Evolutionary conservation across 92 coral and sea anemone species (phyloP).

Genomic region (Nematostella vectensis): DNA sequence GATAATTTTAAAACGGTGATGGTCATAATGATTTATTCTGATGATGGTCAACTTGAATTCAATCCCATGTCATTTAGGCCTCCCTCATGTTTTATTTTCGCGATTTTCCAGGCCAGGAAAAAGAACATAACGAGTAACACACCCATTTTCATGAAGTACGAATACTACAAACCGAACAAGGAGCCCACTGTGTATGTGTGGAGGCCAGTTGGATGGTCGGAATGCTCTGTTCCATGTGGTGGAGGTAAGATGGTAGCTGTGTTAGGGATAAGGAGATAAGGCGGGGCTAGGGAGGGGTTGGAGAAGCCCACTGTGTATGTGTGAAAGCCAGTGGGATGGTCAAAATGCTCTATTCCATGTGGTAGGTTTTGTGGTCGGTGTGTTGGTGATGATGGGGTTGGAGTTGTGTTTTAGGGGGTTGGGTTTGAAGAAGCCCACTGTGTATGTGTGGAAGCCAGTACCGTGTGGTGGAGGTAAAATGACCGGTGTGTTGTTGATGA

Average conservation of each 20-base stretch:
- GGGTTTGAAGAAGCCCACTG: slow-evolving; percentile 24
- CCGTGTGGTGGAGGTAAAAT: too few relatives aligned
- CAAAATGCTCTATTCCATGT: slow-evolving; percentile 58
- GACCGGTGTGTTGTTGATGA: too few relatives aligned
- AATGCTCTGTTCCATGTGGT: slow-evolving; percentile 67
- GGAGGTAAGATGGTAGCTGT: slow-evolving; percentile 53
- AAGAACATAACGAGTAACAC: background rate
- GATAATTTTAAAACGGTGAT: too few relatives aligned
- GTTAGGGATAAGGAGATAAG: too few relatives aligned
- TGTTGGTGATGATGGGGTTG: too few relatives aligned
- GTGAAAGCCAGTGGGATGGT: slow-evolving; percentile 59
- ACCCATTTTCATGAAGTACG: slow-evolving; percentile 20
- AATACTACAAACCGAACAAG: slow-evolving; percentile 38
- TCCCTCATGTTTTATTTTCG: background rate
- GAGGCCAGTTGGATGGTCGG: slow-evolving; percentile 49
- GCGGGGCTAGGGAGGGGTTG: too few relatives aligned
- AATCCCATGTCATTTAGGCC: too few relatives aligned
- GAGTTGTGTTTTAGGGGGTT: too few relatives aligned
- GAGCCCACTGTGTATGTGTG: slow-evolving; percentile 38
- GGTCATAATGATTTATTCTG: too few relatives aligned
- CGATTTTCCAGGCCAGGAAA: slow-evolving; percentile 9
- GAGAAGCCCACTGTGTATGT: slow-evolving; percentile 26
- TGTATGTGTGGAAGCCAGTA: slow-evolving; percentile 44
- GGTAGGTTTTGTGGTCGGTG: slow-evolving; percentile 52
- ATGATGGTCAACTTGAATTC: too few relatives aligned